Evolutionary conservation across 2,797 vertebrate genomes (phyloP), one percentile per base, ranked within the genome.

Genomic region (Lepus townsendii): DNA sequence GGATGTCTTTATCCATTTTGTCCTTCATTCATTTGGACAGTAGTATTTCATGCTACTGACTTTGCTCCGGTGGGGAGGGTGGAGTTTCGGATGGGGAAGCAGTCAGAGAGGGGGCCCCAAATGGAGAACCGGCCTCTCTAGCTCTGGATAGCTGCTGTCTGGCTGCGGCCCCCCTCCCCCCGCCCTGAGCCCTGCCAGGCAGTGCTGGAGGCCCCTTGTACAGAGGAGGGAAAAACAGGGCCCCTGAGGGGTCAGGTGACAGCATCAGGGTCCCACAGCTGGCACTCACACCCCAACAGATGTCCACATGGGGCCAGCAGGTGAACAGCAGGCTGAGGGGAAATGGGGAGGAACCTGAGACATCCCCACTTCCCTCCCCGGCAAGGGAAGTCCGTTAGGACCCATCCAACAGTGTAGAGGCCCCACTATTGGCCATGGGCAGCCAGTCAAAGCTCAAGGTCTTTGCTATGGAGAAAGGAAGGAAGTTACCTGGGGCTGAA

Each of bases 11-110:
- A 95, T 94, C 85, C 79, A 94, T 91, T 79, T 82, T 79, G 84
- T 94, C 88, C 32, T 62, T 91, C 76, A 65, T 50, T 87, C 89
- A 89, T 85, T 91, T 91, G 91, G 93, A 93, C 94, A 95, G 94
- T 63, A 93, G n/a, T 80, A 80, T 94, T 94, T 91, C 76, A 65
- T 80, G 83, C 91, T 87, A 32, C 75, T 79, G 62, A 68, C 71
- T 83, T 92, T 20, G 50, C 65, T 91, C 11, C 60, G 63, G 63
- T 35, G 30, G 88, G 65, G 68, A 88, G 20, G 65, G 71, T 2
- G 1, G 30, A 88, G 68, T 66, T 30, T 9, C 32, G 80, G 57
- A 35, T 35, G 35, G 73, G 50, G 50, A 77, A 10, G 35, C 38
- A 35, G 54, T 35, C 27, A n/a, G 72, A 35, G 38, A 85, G 63